Evolutionary conservation across 2,113 vertebrate species (phyloP).

Genomic region (Climacteris rufus): DNA sequence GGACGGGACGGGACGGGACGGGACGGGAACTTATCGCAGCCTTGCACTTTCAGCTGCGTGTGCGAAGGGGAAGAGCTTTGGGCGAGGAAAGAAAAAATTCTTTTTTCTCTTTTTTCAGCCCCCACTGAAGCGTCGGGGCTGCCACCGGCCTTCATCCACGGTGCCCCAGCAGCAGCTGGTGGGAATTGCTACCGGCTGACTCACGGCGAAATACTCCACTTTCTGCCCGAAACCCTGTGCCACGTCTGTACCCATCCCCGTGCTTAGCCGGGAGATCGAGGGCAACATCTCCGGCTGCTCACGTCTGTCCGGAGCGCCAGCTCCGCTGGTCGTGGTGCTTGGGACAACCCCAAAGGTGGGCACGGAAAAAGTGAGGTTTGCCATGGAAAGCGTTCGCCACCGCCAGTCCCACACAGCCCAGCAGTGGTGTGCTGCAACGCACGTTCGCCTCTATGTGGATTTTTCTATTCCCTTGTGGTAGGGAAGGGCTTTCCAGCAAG

Average conservation of each 20-base stretch:
- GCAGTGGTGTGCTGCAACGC: accelerated
- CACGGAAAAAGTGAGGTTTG: neutral
- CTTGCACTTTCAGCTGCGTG: neutral
- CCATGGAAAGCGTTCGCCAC: neutral
- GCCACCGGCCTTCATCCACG: neutral
- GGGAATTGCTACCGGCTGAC: neutral
- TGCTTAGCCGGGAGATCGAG: neutral
- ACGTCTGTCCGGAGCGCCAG: accelerated
- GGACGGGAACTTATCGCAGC: neutral
- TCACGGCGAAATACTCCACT: neutral
- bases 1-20: accelerated
- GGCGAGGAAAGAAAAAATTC: neutral
- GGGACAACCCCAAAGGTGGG: neutral
- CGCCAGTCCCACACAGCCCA: neutral
- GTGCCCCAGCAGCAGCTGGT: neutral
- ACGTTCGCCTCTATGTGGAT: neutral
- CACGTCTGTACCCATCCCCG: neutral
- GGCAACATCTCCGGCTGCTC: neutral
- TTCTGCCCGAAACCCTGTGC: neutral
- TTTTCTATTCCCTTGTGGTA: neutral
- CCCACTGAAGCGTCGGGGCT: neutral
- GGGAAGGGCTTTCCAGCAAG: neutral
- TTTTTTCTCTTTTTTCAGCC: no score
- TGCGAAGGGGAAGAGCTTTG: neutral
- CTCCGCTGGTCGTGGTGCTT: accelerated